Evolutionary conservation across 1,140 invertebrate genomes (phyloP), one percentile per base, ranked within the genome.

Genomic region (Anastatus disparis): DNA sequence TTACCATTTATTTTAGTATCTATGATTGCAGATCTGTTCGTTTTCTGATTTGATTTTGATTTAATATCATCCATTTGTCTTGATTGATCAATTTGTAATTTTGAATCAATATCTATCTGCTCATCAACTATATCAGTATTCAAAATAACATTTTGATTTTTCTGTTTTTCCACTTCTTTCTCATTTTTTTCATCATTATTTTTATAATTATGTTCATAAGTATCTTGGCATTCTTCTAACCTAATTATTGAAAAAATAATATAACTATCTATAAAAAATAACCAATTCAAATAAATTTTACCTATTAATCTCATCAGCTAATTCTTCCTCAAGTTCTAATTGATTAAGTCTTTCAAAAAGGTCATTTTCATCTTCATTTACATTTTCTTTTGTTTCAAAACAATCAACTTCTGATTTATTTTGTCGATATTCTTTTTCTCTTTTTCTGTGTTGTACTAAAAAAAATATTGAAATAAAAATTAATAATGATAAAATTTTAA

Each of bases 291-390:
- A 29, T 31, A 27, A 61, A 20, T 26, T 9, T 48, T 65, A 85
- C 84, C 81, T 84, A 50, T 79, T 66, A 29, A 81, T 69, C 77
- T 87, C 85, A 70, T 87, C 86, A 74, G 86, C 78, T 59, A 88
- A 70, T 77, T 88, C 86, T 78, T 89, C 89, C 76, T 87, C 76
- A 31, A 88, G 42, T 77, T 89, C 89, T 56, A 89, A 78, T 67
- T 87, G 82, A 75, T 89, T 87, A 15, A 90, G 77, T 71, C 83
- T 82, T 35, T 77, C 72, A 75, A 85, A 87, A 31, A 89, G 70
- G 76, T 87, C 84, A 73, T 87, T 81, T 35, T 88, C 85, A 73
- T 87, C 82, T 35, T 88, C 85, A 6, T 79, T 79, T 61, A 76
- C 46, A n/a, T n/a, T n/a, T n/a, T n/a, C n/a, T n/a, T n/a, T n/a